Evolutionary conservation across 1,140 invertebrate genomes (phyloP), one percentile per base, ranked within the genome.

Genomic region (Bombyx mandarina): DNA sequence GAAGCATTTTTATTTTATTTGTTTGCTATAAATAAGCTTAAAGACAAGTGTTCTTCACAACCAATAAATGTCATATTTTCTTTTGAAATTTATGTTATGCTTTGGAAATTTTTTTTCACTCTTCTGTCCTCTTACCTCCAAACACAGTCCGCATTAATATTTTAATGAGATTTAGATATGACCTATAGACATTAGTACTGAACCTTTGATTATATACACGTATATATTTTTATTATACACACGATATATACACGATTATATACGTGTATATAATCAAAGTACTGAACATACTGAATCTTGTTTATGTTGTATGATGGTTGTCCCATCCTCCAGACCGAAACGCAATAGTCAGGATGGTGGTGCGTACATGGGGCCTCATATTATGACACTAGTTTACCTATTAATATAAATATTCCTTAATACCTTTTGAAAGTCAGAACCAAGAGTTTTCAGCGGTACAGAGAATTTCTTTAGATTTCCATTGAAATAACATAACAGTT

Each of bases 401-500:
- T 2, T 26, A 47, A 52, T 45, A 43, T 44, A 35, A 35, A 35
- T 35, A 35, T 35, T 35, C 26, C 4, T 35, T 3, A 35, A 35
- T 63, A 86, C 82, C 69, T 84, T 80, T 71, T 82, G 81, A 74
- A 82, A 84, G 49, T 80, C 78, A 3, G 82, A 73, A 26, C 82
- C 82, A 62, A 73, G 59, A 22, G 67, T 76, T 74, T 81, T 77
- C 42, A 80, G 61, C 18, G 77, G 77, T 43, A 77, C 55, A 26
- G 62, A 70, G 58, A 86, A 86, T 42, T 73, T 73, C 50, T 72
- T 76, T 3, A 79, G 56, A 57, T 74, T 71, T 6, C 77, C 77
- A 45, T 71, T 53, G 59, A 86, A 80, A 63, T 86, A 86, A 7
- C 60, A 52, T 3, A 51, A 43, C 9, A 84, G 54, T 72, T 86